These are phyloP conservation scores for Xenopus laevis DNA, from an alignment of 2,113 vertebrate species.

Conservation along the genomic window DNA sequence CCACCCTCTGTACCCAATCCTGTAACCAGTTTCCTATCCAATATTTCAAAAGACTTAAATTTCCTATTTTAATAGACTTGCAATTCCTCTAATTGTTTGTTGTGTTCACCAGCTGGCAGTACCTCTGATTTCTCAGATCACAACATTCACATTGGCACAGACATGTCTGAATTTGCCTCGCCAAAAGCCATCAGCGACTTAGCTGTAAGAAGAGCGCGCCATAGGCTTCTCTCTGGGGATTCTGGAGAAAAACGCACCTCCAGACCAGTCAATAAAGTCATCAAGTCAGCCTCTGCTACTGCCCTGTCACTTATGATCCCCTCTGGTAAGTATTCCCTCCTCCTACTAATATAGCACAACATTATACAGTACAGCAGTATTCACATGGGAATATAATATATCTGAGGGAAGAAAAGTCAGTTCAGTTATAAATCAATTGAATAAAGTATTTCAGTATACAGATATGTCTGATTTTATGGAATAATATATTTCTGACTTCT, in stretches of 20 bases:
- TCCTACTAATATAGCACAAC: not conserved
- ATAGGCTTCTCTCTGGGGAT: conserved; percentile 90
- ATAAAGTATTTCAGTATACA: too few relatives aligned
- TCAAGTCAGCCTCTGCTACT: conserved; percentile 94
- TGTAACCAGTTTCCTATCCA: too few relatives aligned
- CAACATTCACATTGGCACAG: conserved; percentile 56
- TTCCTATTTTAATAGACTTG: too few relatives aligned
- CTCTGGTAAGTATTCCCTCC: conserved; percentile 69
- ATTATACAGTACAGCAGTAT: too few relatives aligned
- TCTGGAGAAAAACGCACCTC: conserved; percentile 79
- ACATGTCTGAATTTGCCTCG: conserved; percentile 67
- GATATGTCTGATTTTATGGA: too few relatives aligned
- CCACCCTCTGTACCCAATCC: too few relatives aligned
- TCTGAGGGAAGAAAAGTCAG: too few relatives aligned
- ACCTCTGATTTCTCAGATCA: conserved; percentile 68
- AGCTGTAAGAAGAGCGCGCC: conserved; percentile 87
- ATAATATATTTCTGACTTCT: too few relatives aligned
- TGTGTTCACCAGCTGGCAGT: conserved; percentile 69
- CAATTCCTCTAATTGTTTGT: conserved; percentile 54
- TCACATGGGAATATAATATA: too few relatives aligned
- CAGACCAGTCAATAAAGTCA: conserved; percentile 91
- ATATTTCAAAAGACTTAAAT: too few relatives aligned
- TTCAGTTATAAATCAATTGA: too few relatives aligned
- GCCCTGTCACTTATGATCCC: conserved; percentile 95
- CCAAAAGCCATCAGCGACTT: conserved; percentile 95